These are phyloP conservation scores for Potamilus streckersoni DNA, from an alignment of 1,140 invertebrate species.

Conservation along the genomic window DNA sequence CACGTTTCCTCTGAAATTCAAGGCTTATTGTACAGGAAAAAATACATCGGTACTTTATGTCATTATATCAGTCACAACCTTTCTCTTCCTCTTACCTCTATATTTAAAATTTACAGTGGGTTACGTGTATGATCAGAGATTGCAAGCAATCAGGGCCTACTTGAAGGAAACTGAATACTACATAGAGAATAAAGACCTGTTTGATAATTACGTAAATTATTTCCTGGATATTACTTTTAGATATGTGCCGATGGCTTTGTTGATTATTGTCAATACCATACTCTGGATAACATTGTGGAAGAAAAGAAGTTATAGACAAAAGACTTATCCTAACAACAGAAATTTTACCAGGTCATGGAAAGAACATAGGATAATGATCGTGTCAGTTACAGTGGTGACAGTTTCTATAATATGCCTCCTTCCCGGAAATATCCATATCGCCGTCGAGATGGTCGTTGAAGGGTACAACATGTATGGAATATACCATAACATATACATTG, in stretches of 20 bases:
- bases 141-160: background rate
- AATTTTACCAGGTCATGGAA: background rate
- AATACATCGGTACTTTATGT: background rate
- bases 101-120: background rate
- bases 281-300: constrained; percentile 11
- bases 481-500: constrained; percentile 20
- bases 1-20: constrained; percentile 23
- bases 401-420: constrained; percentile 28
- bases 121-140: background rate
- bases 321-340: constrained; percentile 1
- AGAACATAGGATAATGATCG: constrained; percentile 11
- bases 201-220: constrained; percentile 15
- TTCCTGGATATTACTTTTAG: constrained; percentile 19
- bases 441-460: background rate
- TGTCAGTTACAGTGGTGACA: constrained; percentile 19
- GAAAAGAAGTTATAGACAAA: constrained; percentile 13
- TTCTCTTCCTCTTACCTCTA: background rate
- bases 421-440: constrained; percentile 12
- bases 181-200: background rate
- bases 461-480: constrained; percentile 9
- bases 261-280: constrained; percentile 15
- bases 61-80: background rate
- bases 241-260: constrained; percentile 12
- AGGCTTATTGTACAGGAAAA: background rate
- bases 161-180: constrained; percentile 11